Conservation (phyloP, 1,140 invertebrate genomes). For the Drosophila azteca region DNA sequence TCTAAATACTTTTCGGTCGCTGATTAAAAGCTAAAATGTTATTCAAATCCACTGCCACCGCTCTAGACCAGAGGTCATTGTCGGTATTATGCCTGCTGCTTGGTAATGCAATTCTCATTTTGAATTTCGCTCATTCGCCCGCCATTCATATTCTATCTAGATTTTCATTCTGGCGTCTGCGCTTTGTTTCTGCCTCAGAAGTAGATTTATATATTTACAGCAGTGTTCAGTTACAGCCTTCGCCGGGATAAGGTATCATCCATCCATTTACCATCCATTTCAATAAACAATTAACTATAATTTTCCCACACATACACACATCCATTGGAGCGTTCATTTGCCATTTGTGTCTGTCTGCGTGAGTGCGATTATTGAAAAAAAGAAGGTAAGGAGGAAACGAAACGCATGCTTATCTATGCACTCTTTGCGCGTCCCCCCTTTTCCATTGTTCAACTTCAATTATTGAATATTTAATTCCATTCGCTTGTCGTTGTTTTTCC, state of each 20-base stretch:
- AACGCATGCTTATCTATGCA: conserved; percentile 39
- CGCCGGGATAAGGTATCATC: no score
- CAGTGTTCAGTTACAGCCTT: conserved; percentile 5
- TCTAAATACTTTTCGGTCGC: no score
- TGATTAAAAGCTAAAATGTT: conserved; percentile 17
- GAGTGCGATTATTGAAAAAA: neutral
- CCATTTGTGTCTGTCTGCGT: conserved; percentile 8
- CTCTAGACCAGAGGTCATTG: neutral
- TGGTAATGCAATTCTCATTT: conserved; percentile 24
- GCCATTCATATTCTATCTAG: conserved; percentile 11
- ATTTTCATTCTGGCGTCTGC: conserved; percentile 18
- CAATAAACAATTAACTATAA: conserved; percentile 3
- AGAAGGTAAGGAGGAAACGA: conserved; percentile 27
- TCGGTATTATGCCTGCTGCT: conserved; percentile 14
- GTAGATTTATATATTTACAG: conserved; percentile 5
- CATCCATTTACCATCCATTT: neutral
- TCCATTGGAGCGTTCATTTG: neutral
- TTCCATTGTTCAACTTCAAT: conserved; percentile 32
- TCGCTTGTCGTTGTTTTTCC: neutral
- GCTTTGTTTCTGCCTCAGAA: neutral
- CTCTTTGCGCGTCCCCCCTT: conserved; percentile 22
- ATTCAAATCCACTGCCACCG: neutral
- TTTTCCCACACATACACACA: conserved; percentile 12
- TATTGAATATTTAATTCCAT: conserved; percentile 46
- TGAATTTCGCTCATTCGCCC: conserved; percentile 9